phyloP scores from a whole-genome alignment of 2,888 invertebrate genomes.

The Caenorhabditis parvicauda region DNA sequence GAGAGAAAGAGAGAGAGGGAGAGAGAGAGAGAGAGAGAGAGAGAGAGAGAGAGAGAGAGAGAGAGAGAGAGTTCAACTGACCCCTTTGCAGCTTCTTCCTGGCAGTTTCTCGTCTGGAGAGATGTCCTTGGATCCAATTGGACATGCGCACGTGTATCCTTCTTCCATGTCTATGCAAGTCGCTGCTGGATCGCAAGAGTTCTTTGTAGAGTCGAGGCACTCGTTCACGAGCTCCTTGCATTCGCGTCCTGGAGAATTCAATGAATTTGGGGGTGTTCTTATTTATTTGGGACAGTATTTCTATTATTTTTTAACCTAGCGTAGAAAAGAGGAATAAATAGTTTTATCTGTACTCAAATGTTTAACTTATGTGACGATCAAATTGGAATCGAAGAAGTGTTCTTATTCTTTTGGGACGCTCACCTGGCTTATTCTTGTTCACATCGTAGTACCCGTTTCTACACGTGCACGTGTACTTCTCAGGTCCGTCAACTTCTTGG shows the following conservation, averaged over 20 bases:
- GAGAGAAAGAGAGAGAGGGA: not conserved
- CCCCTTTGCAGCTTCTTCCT: constrained; percentile 46
- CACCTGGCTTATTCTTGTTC: constrained; percentile 33
- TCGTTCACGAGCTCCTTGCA: constrained; percentile 53
- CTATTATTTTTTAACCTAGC: too few species aligned
- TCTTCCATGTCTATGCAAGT: constrained; percentile 45
- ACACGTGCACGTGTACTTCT: constrained; percentile 73
- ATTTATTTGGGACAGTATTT: not conserved
- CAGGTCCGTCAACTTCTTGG: constrained; percentile 39
- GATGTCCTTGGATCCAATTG: constrained; percentile 48
- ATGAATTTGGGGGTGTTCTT: not conserved
- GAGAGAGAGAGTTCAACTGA: constrained; percentile 8
- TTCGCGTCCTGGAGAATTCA: constrained; percentile 17
- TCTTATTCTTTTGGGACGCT: not conserved
- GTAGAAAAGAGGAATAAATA: too few species aligned
- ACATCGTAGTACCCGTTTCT: constrained; percentile 76
- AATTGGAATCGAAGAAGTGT: too few species aligned
- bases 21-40: not conserved
- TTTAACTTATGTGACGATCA: too few species aligned
- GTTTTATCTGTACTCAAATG: too few species aligned
- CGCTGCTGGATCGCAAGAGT: constrained; percentile 51
- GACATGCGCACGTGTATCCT: constrained; percentile 51
- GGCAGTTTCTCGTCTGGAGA: constrained; percentile 47
- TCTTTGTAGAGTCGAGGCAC: constrained; percentile 45
- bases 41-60: not conserved